Conservation (phyloP, 2,888 invertebrate species). For the Polymixis lichenea region DNA sequence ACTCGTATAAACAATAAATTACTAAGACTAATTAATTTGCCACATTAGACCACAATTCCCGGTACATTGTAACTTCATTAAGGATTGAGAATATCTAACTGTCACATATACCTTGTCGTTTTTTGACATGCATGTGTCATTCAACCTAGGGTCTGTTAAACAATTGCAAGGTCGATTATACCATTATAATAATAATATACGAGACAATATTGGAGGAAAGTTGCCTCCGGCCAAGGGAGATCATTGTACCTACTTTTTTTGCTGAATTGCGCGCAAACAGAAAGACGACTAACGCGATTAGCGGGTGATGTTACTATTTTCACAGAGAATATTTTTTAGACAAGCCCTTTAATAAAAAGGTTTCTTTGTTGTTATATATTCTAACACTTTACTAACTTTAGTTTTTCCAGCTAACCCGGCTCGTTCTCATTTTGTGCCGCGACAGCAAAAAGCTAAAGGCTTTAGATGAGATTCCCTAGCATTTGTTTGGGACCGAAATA, state of each 20-base stretch:
- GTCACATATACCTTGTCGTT: neutral
- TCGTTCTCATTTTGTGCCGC: constrained; percentile 34
- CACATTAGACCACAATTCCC: neutral
- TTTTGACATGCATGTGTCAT: neutral
- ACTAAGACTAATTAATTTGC: neutral
- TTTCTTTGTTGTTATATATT: constrained; percentile 9
- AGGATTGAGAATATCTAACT: neutral
- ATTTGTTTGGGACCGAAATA: constrained; percentile 49
- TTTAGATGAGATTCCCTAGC: constrained; percentile 25
- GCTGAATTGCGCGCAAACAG: neutral
- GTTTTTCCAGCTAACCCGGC: constrained; percentile 35
- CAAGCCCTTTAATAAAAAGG: constrained; percentile 4
- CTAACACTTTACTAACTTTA: constrained; percentile 31
- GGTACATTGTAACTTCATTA: neutral
- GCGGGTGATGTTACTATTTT: neutral
- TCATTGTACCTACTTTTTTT: neutral
- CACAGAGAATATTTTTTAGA: constrained; percentile 10
- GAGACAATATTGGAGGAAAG: neutral
- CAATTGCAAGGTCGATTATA: neutral
- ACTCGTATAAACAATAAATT: too few relatives aligned
- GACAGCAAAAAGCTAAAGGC: constrained; percentile 42
- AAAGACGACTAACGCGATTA: neutral
- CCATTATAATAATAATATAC: too few relatives aligned
- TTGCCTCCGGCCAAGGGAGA: too few relatives aligned
- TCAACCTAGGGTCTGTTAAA: neutral